Evolutionary conservation across 37 sponge, comb jelly and placozoan genomes (phyloP).

Genomic region (Petrosia ficiformis): DNA sequence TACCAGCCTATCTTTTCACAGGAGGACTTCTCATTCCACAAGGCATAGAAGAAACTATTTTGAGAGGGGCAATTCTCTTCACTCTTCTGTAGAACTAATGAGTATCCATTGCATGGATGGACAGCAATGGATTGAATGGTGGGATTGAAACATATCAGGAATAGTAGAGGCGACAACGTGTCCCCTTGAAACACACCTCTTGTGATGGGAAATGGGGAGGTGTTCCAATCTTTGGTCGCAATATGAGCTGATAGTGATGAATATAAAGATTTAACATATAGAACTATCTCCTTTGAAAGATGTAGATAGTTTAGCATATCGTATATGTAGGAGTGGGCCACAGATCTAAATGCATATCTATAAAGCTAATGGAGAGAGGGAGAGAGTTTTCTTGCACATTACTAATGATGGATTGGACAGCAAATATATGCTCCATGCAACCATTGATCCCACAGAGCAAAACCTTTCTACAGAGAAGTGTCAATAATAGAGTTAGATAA

Average conservation of each 20-base stretch:
- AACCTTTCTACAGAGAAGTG: slow-evolving; percentile 15
- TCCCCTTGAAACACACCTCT: slow-evolving; percentile 20
- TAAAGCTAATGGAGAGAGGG: slow-evolving; percentile 9
- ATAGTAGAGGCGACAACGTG: slow-evolving; percentile 11
- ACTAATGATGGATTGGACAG: neutral
- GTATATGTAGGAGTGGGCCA: neutral
- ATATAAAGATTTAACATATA: slow-evolving; percentile 4
- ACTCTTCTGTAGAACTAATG: neutral
- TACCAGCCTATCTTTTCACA: slow-evolving; percentile 23
- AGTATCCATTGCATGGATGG: neutral
- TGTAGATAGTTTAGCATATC: slow-evolving; percentile 2
- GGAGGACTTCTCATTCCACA: slow-evolving; percentile 13
- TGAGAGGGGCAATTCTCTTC: neutral
- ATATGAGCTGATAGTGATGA: neutral
- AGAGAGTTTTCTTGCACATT: neutral
- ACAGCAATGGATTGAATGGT: slow-evolving; percentile 2
- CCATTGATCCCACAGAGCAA: slow-evolving; percentile 18
- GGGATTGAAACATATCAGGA: slow-evolving; percentile 9
- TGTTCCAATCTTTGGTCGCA: slow-evolving; percentile 13
- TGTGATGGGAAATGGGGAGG: neutral
- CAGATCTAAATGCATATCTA: slow-evolving; percentile 35
- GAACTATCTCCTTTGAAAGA: neutral
- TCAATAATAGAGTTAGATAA: neutral
- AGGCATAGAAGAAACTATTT: slow-evolving; percentile 6
- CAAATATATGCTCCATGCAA: slow-evolving; percentile 14